Evolutionary conservation across 1,140 invertebrate species (phyloP).

Genomic region (Chrysomallon squamiferum): DNA sequence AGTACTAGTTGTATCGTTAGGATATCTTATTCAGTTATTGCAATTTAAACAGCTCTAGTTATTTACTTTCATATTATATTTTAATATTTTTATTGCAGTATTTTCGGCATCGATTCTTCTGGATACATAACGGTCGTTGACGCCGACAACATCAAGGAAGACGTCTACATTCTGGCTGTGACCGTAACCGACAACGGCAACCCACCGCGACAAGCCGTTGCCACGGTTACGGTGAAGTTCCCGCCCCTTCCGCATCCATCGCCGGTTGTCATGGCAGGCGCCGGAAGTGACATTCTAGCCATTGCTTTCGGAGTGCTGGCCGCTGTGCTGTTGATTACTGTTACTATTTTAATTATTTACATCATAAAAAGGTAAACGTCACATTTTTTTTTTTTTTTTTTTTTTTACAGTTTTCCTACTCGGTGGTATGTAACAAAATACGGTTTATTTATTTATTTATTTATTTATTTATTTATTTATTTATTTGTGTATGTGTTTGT

Average conservation of each 20-base stretch:
- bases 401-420: neutral
- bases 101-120: slow-evolving; percentile 17
- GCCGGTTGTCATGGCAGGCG: slow-evolving; percentile 12
- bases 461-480: too few species aligned
- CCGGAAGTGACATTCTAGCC: slow-evolving; percentile 21
- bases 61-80: too few species aligned
- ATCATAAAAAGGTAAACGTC: slow-evolving; percentile 34
- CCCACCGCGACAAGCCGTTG: slow-evolving; percentile 20
- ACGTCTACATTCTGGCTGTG: slow-evolving; percentile 28
- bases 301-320: slow-evolving; percentile 36
- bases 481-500: too few species aligned
- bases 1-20: too few species aligned
- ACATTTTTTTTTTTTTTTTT: neutral
- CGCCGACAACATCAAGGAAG: slow-evolving; percentile 12
- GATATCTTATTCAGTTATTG: too few species aligned
- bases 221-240: slow-evolving; percentile 31
- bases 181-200: slow-evolving; percentile 31
- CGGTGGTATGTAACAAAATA: neutral
- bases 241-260: slow-evolving; percentile 7
- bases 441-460: too few species aligned
- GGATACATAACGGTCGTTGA: slow-evolving; percentile 17
- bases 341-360: slow-evolving; percentile 36
- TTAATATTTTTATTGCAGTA: too few species aligned
- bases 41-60: too few species aligned
- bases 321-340: slow-evolving; percentile 30